Conservation (phyloP, 2,113 vertebrate species). For the Bolborhynchus lineola region DNA sequence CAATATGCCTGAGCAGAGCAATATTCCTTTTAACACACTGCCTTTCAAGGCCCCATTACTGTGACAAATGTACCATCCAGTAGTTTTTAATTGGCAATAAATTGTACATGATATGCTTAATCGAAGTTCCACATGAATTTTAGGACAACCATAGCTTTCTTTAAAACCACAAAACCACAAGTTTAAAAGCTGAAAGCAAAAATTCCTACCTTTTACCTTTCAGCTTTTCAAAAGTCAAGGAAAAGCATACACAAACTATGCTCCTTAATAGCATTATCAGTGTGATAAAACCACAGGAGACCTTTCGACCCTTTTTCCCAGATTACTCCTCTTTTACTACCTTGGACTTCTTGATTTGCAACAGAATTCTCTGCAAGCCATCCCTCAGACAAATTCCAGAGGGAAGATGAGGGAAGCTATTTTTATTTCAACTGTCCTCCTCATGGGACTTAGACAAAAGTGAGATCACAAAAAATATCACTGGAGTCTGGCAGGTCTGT, state of each 20-base stretch:
- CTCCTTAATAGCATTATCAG: neutral
- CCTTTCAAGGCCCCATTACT: neutral
- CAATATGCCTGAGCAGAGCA: neutral
- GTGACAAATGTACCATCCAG: neutral
- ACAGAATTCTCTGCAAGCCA: neutral
- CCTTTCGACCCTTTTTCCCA: neutral
- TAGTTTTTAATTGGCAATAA: neutral
- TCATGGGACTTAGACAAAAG: neutral
- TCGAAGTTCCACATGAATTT: neutral
- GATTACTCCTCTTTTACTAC: neutral
- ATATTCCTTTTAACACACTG: neutral
- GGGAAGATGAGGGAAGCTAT: neutral
- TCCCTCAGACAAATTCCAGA: neutral
- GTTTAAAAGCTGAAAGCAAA: neutral
- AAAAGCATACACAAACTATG: neutral
- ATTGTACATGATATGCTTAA: neutral
- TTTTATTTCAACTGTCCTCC: neutral
- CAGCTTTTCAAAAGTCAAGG: neutral
- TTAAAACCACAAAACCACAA: neutral
- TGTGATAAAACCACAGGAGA: neutral
- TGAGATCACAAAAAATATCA: neutral
- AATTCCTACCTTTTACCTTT: neutral
- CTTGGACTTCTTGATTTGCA: neutral
- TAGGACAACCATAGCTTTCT: neutral
- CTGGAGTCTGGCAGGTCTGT: neutral